Conservation (phyloP, 92 coral and sea anemone species). For the Porites lobata region DNA sequence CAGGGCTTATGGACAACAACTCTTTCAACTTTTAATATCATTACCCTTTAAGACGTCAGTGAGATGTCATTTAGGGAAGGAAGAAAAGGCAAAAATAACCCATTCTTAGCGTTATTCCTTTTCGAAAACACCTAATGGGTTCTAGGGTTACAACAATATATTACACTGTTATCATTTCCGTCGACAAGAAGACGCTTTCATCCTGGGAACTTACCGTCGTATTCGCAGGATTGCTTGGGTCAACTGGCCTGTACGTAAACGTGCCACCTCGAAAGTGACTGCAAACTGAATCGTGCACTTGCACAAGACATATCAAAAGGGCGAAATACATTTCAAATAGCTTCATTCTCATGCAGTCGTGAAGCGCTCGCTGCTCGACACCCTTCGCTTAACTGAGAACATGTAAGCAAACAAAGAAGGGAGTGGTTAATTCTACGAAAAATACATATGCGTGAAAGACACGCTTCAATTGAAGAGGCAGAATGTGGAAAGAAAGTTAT, state of each 20-base stretch:
- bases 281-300: constrained; percentile 4
- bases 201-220: constrained; percentile 17
- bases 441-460: too few relatives aligned
- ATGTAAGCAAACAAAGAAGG: neutral
- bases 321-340: neutral
- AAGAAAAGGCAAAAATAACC: too few relatives aligned
- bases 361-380: neutral
- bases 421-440: neutral
- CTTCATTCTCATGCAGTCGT: neutral
- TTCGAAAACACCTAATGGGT: too few relatives aligned
- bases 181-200: neutral
- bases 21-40: too few relatives aligned
- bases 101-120: too few relatives aligned
- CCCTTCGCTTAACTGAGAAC: neutral
- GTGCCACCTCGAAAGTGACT: constrained; percentile 44
- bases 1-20: too few relatives aligned
- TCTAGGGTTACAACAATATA: too few relatives aligned
- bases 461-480: too few relatives aligned
- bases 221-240: constrained; percentile 33
- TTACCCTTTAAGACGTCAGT: too few relatives aligned
- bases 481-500: too few relatives aligned
- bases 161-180: too few relatives aligned
- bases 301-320: neutral
- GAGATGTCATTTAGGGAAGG: too few relatives aligned
- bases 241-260: constrained; percentile 35